Evolutionary conservation across 2,113 vertebrate species (phyloP).

Genomic region (Aix galericulata): DNA sequence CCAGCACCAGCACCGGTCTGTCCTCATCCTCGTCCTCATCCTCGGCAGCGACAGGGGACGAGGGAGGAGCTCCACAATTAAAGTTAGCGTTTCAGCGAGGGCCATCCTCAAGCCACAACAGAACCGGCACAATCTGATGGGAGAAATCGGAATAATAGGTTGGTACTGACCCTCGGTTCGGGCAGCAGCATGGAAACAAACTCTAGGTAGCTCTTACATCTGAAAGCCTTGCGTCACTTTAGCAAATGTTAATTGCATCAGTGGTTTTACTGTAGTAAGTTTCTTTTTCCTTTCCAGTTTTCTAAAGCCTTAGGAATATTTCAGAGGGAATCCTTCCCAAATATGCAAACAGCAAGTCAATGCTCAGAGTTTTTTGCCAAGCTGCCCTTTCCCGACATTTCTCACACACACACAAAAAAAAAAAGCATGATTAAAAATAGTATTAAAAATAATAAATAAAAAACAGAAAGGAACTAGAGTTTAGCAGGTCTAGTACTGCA

Average conservation of each 20-base stretch:
- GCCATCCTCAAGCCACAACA: neutral
- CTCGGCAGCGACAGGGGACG: neutral
- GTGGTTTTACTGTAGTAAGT: constrained; percentile 33
- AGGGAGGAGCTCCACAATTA: neutral
- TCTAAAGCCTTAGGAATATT: constrained; percentile 53
- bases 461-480: neutral
- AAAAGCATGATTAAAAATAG: neutral
- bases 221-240: neutral
- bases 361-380: neutral
- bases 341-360: constrained; percentile 55
- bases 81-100: neutral
- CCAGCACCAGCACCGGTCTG: no score
- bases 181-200: neutral
- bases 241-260: constrained; percentile 46
- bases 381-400: neutral
- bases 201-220: neutral
- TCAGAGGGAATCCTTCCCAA: constrained; percentile 59
- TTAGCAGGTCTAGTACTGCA: neutral
- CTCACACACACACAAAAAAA: neutral
- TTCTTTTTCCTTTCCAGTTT: constrained; percentile 53
- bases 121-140: neutral
- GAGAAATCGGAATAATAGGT: neutral
- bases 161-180: neutral
- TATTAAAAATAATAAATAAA: neutral
- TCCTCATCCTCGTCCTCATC: no score